Base-by-base conservation (phyloP, 1,140 invertebrate species). In the Hyposmocoma kahamanoa region DNA sequence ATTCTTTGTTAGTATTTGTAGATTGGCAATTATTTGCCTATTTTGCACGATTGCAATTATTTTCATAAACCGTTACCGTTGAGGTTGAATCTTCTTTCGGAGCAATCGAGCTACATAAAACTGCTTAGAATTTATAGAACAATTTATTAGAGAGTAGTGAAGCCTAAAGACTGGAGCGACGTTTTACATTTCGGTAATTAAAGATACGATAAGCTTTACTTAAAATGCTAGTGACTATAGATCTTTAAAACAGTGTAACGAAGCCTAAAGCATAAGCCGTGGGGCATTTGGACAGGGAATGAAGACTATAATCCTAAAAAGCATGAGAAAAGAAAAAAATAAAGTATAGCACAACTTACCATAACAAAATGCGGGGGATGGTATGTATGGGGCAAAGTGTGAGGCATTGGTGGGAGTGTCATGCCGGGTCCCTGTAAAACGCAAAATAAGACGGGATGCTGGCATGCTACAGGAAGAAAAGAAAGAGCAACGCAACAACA, bases 331-430 rank as follows among this genome's bases (percentile, higher is more conserved):
- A 52, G 56, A 56, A 56, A 67, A 60, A 56, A 46, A 65, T 62
- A 56, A 62, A 54, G 46, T 60, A 76, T 69, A 72, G 65, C 34
- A 26, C 15, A 48, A 82, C 81, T 84, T 79, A 84, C 81, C 81
- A 84, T 62, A 63, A 82, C 67, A 77, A 69, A 82, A 81, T 84
- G 78, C 69, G 81, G 75, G 67, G 81, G 72, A 48, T 84, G 78
- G 65, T 79, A 84, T 79, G 79, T 72, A 72, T 84, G 81, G 63
- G 80, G 76, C 78, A 84, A 70, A 73, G 81, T 84, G 62, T 82
- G 78, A 55, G 75, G 73, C 77, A 82, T 77, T 71, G 81, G 70
- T 60, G 72, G 75, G 59, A 84, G 68, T 48, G 54, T 72, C 81
- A 84, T 84, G 75, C 81, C 81, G 62, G 67, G 78, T 52, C 81